phyloP scores from a whole-genome alignment of 2,113 vertebrate species.

The Pithys albifrons region DNA sequence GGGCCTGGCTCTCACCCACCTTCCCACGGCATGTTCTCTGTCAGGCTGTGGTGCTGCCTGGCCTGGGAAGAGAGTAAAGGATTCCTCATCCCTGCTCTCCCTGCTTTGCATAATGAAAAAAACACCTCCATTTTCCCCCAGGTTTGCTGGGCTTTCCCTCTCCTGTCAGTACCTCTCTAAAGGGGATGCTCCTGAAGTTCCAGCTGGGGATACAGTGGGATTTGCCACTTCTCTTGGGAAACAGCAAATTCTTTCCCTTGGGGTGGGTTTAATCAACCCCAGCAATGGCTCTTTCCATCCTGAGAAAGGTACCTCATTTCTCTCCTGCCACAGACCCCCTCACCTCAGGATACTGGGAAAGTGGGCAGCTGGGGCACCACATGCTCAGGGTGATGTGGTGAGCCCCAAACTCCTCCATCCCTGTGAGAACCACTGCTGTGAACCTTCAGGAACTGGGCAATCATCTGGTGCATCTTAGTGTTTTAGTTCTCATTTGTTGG shows the following conservation, averaged over 20 bases:
- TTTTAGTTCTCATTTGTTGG: background rate
- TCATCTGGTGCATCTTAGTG: fast-evolving
- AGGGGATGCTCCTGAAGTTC: background rate
- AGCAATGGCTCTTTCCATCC: background rate
- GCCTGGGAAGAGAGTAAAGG: background rate
- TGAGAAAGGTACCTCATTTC: background rate
- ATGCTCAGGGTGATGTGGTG: background rate
- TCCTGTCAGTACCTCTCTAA: background rate
- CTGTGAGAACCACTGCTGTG: background rate
- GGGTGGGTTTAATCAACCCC: background rate
- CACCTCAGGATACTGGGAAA: background rate
- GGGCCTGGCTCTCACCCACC: fast-evolving
- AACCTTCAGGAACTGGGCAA: background rate
- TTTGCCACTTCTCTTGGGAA: background rate
- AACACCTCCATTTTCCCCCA: background rate
- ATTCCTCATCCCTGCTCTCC: background rate
- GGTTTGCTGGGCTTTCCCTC: background rate
- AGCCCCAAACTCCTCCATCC: background rate
- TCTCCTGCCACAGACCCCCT: background rate
- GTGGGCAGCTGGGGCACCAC: background rate
- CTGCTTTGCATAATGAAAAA: background rate
- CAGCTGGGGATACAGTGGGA: background rate
- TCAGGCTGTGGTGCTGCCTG: background rate
- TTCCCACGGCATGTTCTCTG: background rate
- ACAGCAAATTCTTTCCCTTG: background rate